A percentile compares a stretch with the other conserved stretches of the same genome.
phyloP scores from a whole-genome alignment of 2,797 vertebrate genomes.

The Phataginus tricuspis region DNA sequence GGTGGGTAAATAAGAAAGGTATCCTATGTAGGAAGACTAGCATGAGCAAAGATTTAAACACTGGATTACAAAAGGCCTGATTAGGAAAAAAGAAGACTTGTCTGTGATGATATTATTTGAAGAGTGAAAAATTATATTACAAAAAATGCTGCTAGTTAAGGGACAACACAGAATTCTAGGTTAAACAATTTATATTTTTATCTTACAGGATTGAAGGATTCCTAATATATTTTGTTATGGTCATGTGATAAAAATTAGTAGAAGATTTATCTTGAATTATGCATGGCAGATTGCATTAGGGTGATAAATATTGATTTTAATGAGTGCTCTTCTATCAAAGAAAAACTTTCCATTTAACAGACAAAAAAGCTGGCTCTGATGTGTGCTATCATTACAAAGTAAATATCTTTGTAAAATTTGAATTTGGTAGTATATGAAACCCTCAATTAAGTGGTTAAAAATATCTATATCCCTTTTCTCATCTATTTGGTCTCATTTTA shows the following conservation, averaged over 20 bases:
- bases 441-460: neutral
- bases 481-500: neutral
- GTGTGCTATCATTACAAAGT: neutral
- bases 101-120: neutral
- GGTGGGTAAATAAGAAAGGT: neutral
- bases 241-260: neutral
- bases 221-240: neutral
- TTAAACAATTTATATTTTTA: conserved; percentile 3
- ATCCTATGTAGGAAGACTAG: neutral
- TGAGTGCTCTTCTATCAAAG: neutral
- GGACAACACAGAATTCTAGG: neutral
- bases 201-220: neutral
- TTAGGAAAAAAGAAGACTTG: neutral
- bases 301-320: neutral
- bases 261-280: neutral
- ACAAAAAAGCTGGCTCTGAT: neutral
- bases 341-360: neutral
- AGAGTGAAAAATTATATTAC: neutral
- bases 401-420: neutral
- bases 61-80: neutral
- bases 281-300: neutral
- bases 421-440: neutral
- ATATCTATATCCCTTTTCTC: neutral
- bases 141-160: neutral
- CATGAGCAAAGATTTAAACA: neutral